Evolutionary conservation across 2,113 vertebrate genomes (phyloP), one percentile per base, ranked within the genome.

Genomic region (Sialia sialis): DNA sequence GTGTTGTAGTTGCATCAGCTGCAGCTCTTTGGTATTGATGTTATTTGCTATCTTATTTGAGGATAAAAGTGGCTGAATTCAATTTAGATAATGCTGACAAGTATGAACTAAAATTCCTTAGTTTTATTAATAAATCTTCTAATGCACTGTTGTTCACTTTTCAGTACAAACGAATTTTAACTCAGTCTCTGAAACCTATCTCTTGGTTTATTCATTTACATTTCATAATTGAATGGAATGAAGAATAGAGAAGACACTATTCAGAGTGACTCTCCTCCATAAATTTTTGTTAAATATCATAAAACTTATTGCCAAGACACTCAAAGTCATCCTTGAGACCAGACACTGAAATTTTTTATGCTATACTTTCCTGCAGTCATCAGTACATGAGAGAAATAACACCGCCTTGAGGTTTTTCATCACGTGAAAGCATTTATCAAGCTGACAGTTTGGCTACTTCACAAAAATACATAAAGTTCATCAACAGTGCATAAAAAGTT

Each of bases 391-490:
- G 54, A 92, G 84, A 94, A 97, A 94, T 70, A 93, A 56, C 29
- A 93, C 6, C 0, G 36, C 87, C 94, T 90, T 78, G 82, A 97
- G 59, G 32, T 89, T 97, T 93, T 77, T 72, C 56, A 91, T 87
- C 88, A 87, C 8, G 8, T 91, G 90, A 92, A 56, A 60, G 48
- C 66, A 96, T 98, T 97, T 95, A 75, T 97, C 95, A 98, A 90
- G 59, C 25, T 96, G 94, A 96, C 96, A 97, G 66, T 93, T 97
- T 97, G 95, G 81, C 95, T 96, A 56, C 89, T 96, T 97, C 86
- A 95, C 93, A 97, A 84, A 96, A 96, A 93, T 88, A 59, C 38
- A 77, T 72, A 10, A 60, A 97, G 93, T 94, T 90, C 41, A 90
- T 96, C 88, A 91, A 7, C 66, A 91, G 18, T 78, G 30, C 72